Conservation (phyloP, 64 coral and sea anemone genomes). For the Anthopleura sola region DNA sequence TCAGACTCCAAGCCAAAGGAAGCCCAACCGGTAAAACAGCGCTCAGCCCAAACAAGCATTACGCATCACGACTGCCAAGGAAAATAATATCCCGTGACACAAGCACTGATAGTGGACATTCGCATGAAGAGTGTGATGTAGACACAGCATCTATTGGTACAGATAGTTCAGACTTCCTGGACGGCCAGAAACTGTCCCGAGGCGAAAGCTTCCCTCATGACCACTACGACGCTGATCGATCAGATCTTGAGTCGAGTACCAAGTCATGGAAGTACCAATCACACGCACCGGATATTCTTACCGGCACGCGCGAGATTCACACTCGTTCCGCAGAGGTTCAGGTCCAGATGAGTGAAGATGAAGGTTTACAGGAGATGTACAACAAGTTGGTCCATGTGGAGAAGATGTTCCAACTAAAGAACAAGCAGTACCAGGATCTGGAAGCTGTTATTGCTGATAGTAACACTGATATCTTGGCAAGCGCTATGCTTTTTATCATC, state of each 20-base stretch:
- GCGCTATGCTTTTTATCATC: slow-evolving; percentile 2
- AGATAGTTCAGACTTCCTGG: not conserved
- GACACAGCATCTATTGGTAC: slow-evolving; percentile 2
- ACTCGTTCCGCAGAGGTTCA: not conserved
- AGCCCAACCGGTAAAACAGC: not conserved
- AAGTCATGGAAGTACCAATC: not conserved
- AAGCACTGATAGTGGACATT: slow-evolving; percentile 9
- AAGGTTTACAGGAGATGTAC: not conserved
- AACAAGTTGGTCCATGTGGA: slow-evolving; percentile 4
- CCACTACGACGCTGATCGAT: slow-evolving; percentile 20
- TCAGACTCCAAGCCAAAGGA: not conserved
- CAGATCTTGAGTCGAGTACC: slow-evolving; percentile 16
- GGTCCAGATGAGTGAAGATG: slow-evolving; percentile 17
- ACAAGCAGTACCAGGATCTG: not conserved
- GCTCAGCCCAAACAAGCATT: not conserved
- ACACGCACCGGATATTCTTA: slow-evolving; percentile 26
- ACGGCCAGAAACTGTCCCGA: not conserved
- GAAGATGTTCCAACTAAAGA: not conserved
- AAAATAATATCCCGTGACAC: slow-evolving; percentile 13
- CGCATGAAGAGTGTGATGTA: not conserved
- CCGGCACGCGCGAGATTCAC: slow-evolving; percentile 9
- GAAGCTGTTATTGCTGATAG: not conserved
- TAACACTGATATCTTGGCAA: not conserved
- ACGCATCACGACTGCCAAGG: slow-evolving; percentile 6
- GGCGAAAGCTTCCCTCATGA: not conserved